Evolutionary conservation across 2,888 invertebrate species (phyloP), one percentile per base, ranked within the genome.

Genomic region (Alcis repandata): DNA sequence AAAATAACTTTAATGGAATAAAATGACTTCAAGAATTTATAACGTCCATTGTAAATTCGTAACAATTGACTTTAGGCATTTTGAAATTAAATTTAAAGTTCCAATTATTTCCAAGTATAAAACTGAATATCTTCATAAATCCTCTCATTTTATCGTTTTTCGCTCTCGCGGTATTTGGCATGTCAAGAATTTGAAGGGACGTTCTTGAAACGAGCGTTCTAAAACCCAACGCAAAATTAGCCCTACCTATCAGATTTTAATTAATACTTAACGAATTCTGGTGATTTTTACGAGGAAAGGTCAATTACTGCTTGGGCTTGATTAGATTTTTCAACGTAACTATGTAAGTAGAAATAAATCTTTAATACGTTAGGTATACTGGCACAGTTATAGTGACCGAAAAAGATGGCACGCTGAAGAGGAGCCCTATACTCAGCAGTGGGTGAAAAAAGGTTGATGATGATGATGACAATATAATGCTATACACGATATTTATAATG

Each of bases 201-300:
- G 2, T 8, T 32, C 40, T 41, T 15, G 40, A 53, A 22, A 53
- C 7, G 33, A 40, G 40, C n/a, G 45, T 45, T 53, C 17, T 33
- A 19, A 27, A 27, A 41, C 56, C 45, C 45, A 45, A n/a, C 43
- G 33, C 45, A 13, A 56, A 54, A 56, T 45, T 51, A 51, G 33
- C 11, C 36, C 36, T 33, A 36, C 36, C 36, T 33, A 36, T 19
- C 33, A 11, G 33, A 19, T 43, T 49, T 51, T 51, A 59, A 59
- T 51, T 38, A 46, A 38, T 36, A 19, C 48, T 56, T 20, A 20
- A 22, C 41, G 11, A 19, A 45, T 8, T 20, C 27, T n/a, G 19
- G 36, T 38, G 33, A 49, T 40, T 27, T 38, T 38, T 48, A 20
- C 17, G 22, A 9, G 38, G 22, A 17, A 49, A 48, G 33, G 56